A percentile compares a stretch with the other conserved stretches of the same genome.
phyloP scores from a whole-genome alignment of 1,140 invertebrate genomes.

The Holotrichia oblita region DNA sequence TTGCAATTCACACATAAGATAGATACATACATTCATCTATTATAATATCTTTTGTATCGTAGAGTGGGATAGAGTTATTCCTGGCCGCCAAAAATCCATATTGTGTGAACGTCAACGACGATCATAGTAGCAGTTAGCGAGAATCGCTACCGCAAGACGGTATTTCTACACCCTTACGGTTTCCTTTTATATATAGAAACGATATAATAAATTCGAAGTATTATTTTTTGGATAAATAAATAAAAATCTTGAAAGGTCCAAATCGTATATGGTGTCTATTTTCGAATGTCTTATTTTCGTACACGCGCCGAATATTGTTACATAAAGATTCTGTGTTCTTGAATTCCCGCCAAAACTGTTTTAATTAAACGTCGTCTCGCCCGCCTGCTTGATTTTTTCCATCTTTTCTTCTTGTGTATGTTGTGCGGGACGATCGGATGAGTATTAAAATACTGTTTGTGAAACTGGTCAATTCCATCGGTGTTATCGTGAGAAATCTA shows the following conservation, averaged over 20 bases:
- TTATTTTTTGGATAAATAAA: no score
- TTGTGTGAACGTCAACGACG: not conserved
- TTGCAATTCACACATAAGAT: not conserved
- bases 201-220: not conserved
- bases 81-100: not conserved
- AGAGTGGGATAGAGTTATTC: not conserved
- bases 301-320: slow-evolving; percentile 44
- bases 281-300: slow-evolving; percentile 27
- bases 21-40: not conserved
- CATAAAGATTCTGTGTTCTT: slow-evolving; percentile 47
- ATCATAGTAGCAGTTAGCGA: not conserved
- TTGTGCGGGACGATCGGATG: slow-evolving; percentile 35
- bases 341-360: slow-evolving; percentile 47
- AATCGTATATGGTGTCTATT: slow-evolving; percentile 20
- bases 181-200: not conserved
- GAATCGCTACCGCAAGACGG: not conserved
- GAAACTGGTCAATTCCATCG: slow-evolving; percentile 45
- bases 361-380: slow-evolving; percentile 43
- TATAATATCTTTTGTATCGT: not conserved
- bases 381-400: slow-evolving; percentile 32
- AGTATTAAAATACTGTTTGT: slow-evolving; percentile 46
- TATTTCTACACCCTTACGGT: not conserved
- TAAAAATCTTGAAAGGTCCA: slow-evolving; percentile 33
- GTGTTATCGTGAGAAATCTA: not conserved
- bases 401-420: not conserved